These are phyloP conservation scores for Coilia nasus DNA, from an alignment of 2,797 vertebrate genomes.

Conservation along the genomic window DNA sequence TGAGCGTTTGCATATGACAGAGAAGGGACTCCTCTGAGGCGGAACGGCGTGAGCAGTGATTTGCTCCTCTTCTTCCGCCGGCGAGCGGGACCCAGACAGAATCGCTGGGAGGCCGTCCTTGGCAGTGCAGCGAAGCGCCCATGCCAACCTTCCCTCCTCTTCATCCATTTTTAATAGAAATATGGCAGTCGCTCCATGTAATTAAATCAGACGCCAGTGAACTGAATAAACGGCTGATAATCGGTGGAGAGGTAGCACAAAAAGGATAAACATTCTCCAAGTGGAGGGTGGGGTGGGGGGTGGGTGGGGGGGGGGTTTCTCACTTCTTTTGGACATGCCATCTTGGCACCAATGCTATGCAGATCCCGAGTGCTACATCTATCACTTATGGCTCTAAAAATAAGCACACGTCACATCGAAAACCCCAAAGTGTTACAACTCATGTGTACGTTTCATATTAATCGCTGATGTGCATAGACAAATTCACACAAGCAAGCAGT, in stretches of 20 bases:
- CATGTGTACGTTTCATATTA: neutral
- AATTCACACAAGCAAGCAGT: neutral
- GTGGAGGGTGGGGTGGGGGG: neutral
- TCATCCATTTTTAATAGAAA: conserved; percentile 67
- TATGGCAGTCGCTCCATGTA: conserved; percentile 62
- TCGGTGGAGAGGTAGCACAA: conserved; percentile 37
- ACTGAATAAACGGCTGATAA: conserved; percentile 57
- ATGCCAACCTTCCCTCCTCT: conserved; percentile 59
- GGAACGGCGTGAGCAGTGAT: neutral
- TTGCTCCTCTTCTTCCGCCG: neutral
- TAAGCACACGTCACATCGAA: neutral
- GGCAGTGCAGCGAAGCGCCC: conserved; percentile 58
- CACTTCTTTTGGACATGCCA: neutral
- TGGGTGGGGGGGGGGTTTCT: neutral
- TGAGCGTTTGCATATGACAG: neutral
- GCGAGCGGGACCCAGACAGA: conserved; percentile 47
- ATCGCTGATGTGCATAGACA: neutral
- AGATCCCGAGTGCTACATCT: neutral
- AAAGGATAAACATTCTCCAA: neutral
- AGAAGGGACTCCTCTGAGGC: neutral
- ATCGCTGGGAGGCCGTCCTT: conserved; percentile 64
- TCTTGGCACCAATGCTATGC: neutral
- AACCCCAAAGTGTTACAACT: neutral
- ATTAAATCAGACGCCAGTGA: conserved; percentile 67
- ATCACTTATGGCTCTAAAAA: neutral